Evolutionary conservation across 1,140 invertebrate genomes (phyloP).

Genomic region (Papilio glaucus): DNA sequence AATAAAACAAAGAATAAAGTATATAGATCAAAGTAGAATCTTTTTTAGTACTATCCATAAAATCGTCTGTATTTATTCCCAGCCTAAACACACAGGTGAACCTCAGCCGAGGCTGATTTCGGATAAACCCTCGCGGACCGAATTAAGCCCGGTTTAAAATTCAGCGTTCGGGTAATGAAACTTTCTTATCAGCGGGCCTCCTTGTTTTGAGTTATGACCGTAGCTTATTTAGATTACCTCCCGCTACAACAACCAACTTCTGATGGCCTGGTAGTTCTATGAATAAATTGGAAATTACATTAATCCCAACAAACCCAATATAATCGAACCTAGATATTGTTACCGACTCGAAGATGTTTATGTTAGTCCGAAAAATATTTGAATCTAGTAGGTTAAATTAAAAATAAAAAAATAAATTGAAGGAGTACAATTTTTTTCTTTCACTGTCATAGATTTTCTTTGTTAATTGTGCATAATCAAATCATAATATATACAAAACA

Average conservation of each 20-base stretch:
- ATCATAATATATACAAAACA: conserved; percentile 55
- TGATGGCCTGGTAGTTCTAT: conserved; percentile 21
- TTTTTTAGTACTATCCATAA: conserved; percentile 50
- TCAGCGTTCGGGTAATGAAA: conserved; percentile 79
- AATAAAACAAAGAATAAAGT: too few species aligned
- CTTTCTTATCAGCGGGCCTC: conserved; percentile 76
- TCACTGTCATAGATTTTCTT: not conserved
- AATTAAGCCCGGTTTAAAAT: conserved; percentile 80
- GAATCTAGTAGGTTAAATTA: too few species aligned
- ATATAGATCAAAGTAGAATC: not conserved
- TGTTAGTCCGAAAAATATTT: too few species aligned
- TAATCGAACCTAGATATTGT: too few species aligned
- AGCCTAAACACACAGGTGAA: conserved; percentile 77
- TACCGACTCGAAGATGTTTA: too few species aligned
- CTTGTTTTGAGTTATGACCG: conserved; percentile 73
- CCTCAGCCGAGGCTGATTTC: conserved; percentile 57
- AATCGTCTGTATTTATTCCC: conserved; percentile 74
- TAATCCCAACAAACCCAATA: not conserved
- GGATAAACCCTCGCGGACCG: conserved; percentile 72
- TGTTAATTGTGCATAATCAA: conserved; percentile 22
- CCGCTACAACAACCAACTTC: conserved; percentile 42
- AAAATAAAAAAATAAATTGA: not conserved
- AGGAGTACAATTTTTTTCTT: not conserved
- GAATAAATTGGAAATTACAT: not conserved
- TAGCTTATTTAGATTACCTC: conserved; percentile 68